A percentile compares a stretch with the other conserved stretches of the same genome.
Conservation (phyloP, 2,888 invertebrate genomes). For the Epinotia ramella region DNA sequence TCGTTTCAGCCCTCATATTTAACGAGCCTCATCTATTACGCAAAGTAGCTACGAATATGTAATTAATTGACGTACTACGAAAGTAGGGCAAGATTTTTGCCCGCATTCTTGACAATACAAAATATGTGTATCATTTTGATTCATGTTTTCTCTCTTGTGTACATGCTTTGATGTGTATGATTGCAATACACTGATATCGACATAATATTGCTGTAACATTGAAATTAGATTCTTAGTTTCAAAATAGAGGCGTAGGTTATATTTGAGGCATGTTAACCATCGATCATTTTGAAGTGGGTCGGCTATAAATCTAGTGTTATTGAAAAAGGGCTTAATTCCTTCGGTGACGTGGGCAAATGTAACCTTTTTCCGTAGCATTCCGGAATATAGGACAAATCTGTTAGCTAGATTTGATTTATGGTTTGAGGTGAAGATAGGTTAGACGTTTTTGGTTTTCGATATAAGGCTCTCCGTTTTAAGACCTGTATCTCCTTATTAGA, state of each 20-base stretch:
- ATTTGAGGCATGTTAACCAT: constrained; percentile 4
- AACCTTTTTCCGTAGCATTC: constrained; percentile 1
- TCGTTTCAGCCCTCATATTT: too few species aligned
- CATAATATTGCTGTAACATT: background rate
- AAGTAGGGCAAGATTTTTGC: background rate
- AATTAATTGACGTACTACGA: background rate
- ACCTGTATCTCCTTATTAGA: too few species aligned
- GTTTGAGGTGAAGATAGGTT: background rate
- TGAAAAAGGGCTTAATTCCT: constrained; percentile 13
- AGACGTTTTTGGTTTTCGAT: background rate
- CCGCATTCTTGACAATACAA: too few species aligned
- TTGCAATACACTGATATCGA: background rate
- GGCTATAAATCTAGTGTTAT: constrained; percentile 7
- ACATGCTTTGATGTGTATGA: background rate
- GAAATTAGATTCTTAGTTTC: background rate
- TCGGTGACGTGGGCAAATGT: background rate
- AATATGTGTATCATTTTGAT: too few species aligned
- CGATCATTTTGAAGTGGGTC: constrained; percentile 26
- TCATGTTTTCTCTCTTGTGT: too few species aligned
- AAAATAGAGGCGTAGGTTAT: constrained; percentile 2
- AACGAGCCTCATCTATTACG: background rate
- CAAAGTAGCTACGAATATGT: background rate
- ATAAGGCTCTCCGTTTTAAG: background rate
- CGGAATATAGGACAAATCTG: constrained; percentile 23
- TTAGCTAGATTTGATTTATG: constrained; percentile 24